phyloP scores from a whole-genome alignment of 1,140 invertebrate species.

The Trachymyrmex cornetzi region DNA sequence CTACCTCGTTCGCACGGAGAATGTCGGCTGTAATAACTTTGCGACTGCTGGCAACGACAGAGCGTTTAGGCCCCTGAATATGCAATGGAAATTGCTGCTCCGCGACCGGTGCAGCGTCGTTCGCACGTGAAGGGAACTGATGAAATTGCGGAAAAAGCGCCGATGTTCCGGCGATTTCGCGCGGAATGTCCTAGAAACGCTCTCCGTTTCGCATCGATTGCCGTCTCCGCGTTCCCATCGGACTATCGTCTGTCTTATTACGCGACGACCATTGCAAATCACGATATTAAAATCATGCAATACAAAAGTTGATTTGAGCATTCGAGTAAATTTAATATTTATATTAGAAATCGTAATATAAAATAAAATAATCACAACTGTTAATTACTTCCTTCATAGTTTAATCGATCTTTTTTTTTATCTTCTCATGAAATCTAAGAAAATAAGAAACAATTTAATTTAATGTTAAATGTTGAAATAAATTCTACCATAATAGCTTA shows the following conservation, averaged over 20 bases:
- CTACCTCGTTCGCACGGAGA: constrained; percentile 62
- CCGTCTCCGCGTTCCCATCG: constrained; percentile 21
- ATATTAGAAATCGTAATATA: not conserved
- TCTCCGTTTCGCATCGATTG: constrained; percentile 45
- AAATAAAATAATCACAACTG: not conserved
- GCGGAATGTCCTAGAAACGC: constrained; percentile 45
- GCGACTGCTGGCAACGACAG: constrained; percentile 77
- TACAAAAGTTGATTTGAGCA: not conserved
- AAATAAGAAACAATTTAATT: not conserved
- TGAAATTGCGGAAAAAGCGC: constrained; percentile 59
- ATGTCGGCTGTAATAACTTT: constrained; percentile 77
- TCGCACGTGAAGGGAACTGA: constrained; percentile 48
- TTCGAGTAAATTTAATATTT: not conserved
- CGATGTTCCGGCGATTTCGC: constrained; percentile 52
- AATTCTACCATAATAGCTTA: not conserved
- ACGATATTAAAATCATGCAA: not conserved
- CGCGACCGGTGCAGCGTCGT: constrained; percentile 22
- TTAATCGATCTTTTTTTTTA: not conserved
- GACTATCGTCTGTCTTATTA: constrained; percentile 32
- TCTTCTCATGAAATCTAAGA: not conserved
- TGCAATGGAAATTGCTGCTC: constrained; percentile 76
- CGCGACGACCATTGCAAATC: constrained; percentile 16
- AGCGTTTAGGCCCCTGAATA: constrained; percentile 76
- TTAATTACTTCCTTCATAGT: not conserved
- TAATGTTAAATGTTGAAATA: not conserved